Conservation (phyloP, 2,797 vertebrate species). For the Coccyzus lansbergi region DNA sequence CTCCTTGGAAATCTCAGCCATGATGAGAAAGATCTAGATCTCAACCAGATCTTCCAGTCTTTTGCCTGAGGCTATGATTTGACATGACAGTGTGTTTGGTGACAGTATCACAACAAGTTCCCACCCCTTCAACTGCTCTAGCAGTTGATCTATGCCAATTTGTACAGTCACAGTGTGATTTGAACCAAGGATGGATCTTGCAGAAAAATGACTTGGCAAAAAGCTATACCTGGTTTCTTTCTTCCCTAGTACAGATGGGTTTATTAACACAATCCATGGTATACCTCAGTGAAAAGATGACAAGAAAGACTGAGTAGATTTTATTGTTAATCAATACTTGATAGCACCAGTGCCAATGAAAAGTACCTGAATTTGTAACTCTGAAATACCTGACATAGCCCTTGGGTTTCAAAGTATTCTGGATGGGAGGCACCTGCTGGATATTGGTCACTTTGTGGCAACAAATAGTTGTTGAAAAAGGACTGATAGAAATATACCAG, state of each 20-base stretch:
- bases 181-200: not conserved
- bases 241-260: not conserved
- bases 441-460: no score
- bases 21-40: not conserved
- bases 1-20: not conserved
- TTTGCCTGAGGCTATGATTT: not conserved
- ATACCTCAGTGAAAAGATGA: not conserved
- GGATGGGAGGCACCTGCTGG: no score
- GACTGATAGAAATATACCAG: no score
- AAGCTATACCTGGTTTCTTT: not conserved
- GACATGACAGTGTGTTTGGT: not conserved
- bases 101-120: not conserved
- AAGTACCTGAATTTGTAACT: not conserved
- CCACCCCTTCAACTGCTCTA: not conserved
- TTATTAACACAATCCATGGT: not conserved
- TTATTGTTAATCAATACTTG: not conserved
- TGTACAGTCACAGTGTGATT: not conserved
- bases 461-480: no score
- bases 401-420: no score
- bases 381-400: no score
- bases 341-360: fast-evolving
- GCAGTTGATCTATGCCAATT: not conserved
- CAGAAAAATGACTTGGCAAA: not conserved
- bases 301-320: not conserved
- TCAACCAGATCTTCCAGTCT: not conserved